Conservation (phyloP, 2,888 invertebrate species). For the Leptinotarsa haldemani region DNA sequence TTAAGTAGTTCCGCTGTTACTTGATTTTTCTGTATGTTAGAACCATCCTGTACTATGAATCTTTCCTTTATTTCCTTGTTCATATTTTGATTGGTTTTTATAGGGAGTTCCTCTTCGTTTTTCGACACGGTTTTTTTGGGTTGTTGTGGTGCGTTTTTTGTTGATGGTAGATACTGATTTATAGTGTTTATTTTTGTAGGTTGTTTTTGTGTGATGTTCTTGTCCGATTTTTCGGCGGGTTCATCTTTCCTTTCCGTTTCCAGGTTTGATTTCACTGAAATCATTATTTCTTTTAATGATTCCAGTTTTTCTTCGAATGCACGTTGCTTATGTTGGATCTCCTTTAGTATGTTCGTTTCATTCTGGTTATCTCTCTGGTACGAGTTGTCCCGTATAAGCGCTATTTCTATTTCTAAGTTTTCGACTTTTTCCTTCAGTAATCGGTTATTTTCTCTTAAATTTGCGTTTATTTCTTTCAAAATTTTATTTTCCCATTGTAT, state of each 20-base stretch:
- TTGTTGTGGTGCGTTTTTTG: not conserved
- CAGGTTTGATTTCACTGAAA: not conserved
- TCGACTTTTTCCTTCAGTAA: not conserved
- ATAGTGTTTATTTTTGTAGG: not conserved
- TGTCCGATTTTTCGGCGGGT: not conserved
- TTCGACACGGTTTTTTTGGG: not conserved
- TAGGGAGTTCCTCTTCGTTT: not conserved
- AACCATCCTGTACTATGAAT: not conserved
- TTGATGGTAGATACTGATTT: not conserved
- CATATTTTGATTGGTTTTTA: not conserved
- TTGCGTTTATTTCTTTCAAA: not conserved
- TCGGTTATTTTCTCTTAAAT: not conserved
- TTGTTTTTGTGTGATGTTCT: not conserved
- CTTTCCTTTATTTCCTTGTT: not conserved
- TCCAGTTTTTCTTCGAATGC: not conserved
- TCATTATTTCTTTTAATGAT: not conserved
- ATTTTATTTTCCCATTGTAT: not conserved
- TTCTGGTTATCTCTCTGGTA: not conserved
- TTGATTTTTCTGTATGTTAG: not conserved
- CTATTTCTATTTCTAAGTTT: not conserved
- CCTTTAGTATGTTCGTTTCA: not conserved
- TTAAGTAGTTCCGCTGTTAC: not conserved
- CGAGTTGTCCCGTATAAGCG: not conserved
- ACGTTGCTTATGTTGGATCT: not conserved
- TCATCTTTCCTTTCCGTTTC: not conserved